phyloP scores from a whole-genome alignment of 92 coral and sea anemone genomes.

The Heliopora coerulea region DNA sequence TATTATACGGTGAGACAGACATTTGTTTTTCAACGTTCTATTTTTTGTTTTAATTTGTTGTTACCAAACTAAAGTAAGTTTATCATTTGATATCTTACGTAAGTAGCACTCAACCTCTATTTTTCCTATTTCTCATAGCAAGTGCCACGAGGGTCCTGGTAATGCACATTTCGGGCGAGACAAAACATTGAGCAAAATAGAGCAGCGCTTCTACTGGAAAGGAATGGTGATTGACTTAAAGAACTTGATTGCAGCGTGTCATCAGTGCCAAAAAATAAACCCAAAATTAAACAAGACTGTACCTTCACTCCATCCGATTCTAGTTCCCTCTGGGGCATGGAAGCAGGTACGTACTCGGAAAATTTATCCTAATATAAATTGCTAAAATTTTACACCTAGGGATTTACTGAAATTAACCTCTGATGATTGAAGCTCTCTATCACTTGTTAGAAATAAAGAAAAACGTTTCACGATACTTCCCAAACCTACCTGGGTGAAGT shows the following conservation, averaged over 20 bases:
- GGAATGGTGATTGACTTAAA: conserved; percentile 30
- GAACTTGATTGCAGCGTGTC: conserved; percentile 20
- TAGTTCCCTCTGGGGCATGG: conserved; percentile 44
- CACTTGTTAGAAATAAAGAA: too few relatives aligned
- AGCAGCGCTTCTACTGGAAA: conserved; percentile 48
- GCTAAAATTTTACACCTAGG: neutral
- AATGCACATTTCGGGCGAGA: conserved; percentile 40
- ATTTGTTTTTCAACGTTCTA: too few relatives aligned
- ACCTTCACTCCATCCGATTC: conserved; percentile 38
- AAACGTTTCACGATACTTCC: too few relatives aligned
- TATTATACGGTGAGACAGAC: conserved; percentile 22
- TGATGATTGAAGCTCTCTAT: too few relatives aligned
- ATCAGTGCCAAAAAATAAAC: conserved; percentile 25
- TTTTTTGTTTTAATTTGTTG: too few relatives aligned
- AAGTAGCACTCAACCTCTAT: neutral
- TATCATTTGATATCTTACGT: too few relatives aligned
- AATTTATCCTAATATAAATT: neutral
- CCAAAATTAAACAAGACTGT: conserved; percentile 31
- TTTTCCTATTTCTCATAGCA: conserved; percentile 18
- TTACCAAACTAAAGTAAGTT: too few relatives aligned
- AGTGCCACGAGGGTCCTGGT: conserved; percentile 44
- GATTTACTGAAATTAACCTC: too few relatives aligned
- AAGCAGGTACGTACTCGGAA: conserved; percentile 2
- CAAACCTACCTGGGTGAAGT: too few relatives aligned
- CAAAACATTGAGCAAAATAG: conserved; percentile 33